phyloP scores from a whole-genome alignment of 2,797 vertebrate genomes.

The Adelosebastes latens region DNA sequence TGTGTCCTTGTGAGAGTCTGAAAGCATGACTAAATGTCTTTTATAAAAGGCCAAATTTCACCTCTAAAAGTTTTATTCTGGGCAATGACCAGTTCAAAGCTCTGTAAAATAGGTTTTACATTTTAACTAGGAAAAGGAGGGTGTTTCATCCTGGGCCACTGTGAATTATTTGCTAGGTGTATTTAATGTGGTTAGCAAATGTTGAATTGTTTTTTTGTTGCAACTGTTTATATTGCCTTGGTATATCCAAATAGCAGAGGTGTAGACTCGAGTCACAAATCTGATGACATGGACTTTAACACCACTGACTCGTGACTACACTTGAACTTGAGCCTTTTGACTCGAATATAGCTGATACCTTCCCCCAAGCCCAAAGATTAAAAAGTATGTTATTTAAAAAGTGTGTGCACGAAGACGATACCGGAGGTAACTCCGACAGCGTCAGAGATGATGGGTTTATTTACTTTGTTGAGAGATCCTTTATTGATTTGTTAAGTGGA shows the following conservation, averaged over 20 bases:
- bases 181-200: not conserved
- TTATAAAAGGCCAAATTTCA: not conserved
- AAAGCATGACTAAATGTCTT: not conserved
- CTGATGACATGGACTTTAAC: no score
- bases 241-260: not conserved
- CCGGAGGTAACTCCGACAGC: no score
- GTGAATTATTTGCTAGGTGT: not conserved
- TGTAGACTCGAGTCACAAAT: no score
- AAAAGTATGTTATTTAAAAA: no score
- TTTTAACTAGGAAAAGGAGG: not conserved
- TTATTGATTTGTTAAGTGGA: no score
- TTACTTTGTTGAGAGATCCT: no score
- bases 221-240: not conserved
- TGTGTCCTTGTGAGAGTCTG: not conserved
- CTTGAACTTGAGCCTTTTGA: no score
- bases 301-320: no score
- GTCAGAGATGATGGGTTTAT: no score
- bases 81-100: not conserved
- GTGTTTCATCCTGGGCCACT: not conserved
- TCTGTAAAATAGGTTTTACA: not conserved
- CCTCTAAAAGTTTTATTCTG: not conserved
- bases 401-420: no score
- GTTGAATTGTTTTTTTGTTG: not conserved
- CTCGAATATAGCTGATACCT: no score
- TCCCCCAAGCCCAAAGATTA: no score